Evolutionary conservation across 2,113 vertebrate species (phyloP).

Genomic region (Urocynchramus pylzowi): DNA sequence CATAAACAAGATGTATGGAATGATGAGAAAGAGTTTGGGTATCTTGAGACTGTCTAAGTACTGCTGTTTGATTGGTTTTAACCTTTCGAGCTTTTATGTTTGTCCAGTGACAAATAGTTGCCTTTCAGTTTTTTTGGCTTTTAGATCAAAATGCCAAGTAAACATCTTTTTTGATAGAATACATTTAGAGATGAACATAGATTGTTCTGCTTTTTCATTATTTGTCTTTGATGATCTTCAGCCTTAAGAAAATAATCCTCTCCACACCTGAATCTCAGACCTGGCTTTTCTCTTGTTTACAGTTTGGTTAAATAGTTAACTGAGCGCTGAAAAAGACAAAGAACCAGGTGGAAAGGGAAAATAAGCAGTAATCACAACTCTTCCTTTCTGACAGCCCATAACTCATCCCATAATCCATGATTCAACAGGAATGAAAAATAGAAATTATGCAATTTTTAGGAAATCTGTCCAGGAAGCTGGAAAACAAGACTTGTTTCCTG

Average conservation of each 20-base stretch:
- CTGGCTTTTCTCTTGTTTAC: background rate
- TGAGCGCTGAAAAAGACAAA: background rate
- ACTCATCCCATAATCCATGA: background rate
- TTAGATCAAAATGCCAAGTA: background rate
- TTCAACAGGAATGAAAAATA: background rate
- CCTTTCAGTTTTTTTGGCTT: background rate
- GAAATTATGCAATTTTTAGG: background rate
- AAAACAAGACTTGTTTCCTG: constrained; percentile 1
- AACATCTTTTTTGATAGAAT: background rate
- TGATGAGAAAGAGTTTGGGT: background rate
- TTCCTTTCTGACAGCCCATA: background rate
- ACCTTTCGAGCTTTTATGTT: background rate
- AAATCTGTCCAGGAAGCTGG: background rate
- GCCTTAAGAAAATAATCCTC: constrained; percentile 11
- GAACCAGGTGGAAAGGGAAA: background rate
- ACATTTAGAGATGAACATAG: background rate
- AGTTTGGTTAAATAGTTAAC: background rate
- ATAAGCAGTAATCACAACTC: background rate
- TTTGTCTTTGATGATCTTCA: background rate
- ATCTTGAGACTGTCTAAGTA: background rate
- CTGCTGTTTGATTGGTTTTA: background rate
- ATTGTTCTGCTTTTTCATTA: background rate
- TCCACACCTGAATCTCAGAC: background rate
- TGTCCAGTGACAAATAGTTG: background rate
- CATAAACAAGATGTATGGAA: background rate